Base-by-base conservation (phyloP, 2,888 invertebrate species). In the Drosophila kambysellisi region DNA sequence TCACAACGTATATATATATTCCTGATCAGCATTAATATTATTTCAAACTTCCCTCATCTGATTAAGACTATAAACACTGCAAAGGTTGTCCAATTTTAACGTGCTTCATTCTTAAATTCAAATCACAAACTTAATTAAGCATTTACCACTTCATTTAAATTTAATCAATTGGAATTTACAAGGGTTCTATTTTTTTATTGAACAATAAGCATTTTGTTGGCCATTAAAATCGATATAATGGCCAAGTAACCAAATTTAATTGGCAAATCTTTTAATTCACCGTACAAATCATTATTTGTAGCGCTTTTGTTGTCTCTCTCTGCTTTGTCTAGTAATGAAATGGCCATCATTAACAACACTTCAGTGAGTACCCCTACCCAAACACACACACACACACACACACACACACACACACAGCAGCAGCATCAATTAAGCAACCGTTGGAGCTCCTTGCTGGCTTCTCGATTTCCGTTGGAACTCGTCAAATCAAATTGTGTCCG, bases 401-500 rank as follows among this genome's bases (percentile, higher is more conserved):
- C 11, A 20, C 25, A 50, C 29, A 46, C 20, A 46, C 51, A 61
- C 29, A 39, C 29, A 35, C 15, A 8, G n/a, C 30, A 46, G 17
- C 64, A 25, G 25, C 25, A 25, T 41, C 69, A 77, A 71, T 69
- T 83, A 80, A 68, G 68, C 59, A 66, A 48, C 20, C 57, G 57
- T 60, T 68, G 46, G 46, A 69, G 67, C 51, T 20, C 35, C 30
- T 33, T 25, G 39, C 29, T 25, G 59, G 64, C 20, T 59, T 30
- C 48, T 58, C 51, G 29, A 51, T 50, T 37, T 62, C 33, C 58
- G 17, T 37, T 37, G 41, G 32, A 56, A 62, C 72, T 80, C 72
- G 90, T 70, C 89, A 76, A 80, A 88, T 75, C 87, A 68, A 82
- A 88, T 73, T 80, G 81, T 72, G 84, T 68, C 72, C 62, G 64